Evolutionary conservation across 2,888 invertebrate genomes (phyloP).

Genomic region (Agrochola lychnidis): DNA sequence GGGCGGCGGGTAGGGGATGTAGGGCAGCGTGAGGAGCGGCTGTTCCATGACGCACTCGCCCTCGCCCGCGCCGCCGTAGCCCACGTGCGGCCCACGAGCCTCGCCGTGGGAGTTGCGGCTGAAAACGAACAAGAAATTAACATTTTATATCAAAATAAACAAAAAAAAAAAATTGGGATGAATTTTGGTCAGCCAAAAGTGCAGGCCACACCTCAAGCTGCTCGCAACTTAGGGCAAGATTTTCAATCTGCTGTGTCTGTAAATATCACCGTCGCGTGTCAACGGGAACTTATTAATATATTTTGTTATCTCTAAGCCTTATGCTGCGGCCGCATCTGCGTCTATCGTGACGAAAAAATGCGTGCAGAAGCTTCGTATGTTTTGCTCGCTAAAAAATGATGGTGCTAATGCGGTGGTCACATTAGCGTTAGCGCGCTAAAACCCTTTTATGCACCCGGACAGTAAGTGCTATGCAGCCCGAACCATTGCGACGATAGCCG

Average conservation of each 20-base stretch:
- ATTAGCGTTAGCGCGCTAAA: no score
- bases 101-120: conserved; percentile 79
- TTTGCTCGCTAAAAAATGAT: no score
- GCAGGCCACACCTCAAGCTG: neutral
- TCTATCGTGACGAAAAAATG: no score
- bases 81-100: conserved; percentile 23
- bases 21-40: conserved; percentile 80
- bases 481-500: no score
- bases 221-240: neutral
- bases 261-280: no score
- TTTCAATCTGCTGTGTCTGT: neutral
- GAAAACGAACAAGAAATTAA: conserved; percentile 1
- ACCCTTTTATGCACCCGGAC: no score
- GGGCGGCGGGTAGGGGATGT: conserved; percentile 87
- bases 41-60: conserved; percentile 75
- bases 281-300: neutral
- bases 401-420: no score
- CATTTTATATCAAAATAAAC: neutral
- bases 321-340: no score
- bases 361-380: no score
- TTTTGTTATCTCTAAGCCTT: no score
- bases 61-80: conserved; percentile 57
- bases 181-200: neutral
- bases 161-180: neutral
- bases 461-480: no score